Evolutionary conservation across 2,113 vertebrate genomes (phyloP).

Genomic region (Gymnobelideus leadbeateri): DNA sequence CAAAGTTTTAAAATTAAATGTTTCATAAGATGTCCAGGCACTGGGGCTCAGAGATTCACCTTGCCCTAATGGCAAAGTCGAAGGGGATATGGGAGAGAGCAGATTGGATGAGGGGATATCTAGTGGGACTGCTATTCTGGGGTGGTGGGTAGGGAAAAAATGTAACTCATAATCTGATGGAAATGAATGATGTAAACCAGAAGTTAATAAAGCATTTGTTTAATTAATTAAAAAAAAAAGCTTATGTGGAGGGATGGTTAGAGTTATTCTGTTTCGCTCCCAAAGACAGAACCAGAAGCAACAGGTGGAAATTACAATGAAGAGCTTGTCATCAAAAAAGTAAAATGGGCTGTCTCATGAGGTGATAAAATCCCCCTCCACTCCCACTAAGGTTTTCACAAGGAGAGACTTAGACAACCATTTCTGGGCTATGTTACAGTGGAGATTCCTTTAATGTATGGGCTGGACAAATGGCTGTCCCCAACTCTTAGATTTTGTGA

Average conservation of each 20-base stretch:
- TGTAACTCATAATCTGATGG: no score
- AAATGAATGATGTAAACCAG: no score
- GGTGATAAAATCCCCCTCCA: background rate
- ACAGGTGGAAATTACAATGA: background rate
- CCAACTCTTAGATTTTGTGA: background rate
- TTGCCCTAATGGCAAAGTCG: no score
- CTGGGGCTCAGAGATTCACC: no score
- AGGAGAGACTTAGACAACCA: background rate
- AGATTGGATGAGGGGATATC: no score
- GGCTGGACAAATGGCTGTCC: background rate
- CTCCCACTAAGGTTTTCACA: background rate
- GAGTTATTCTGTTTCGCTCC: background rate
- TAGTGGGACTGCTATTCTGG: no score
- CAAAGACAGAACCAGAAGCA: background rate
- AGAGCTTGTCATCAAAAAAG: background rate
- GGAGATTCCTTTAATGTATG: background rate
- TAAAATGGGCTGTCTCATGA: background rate
- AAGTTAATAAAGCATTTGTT: no score
- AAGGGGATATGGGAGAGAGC: no score
- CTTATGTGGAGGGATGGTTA: background rate
- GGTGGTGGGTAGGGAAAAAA: no score
- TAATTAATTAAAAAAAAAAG: no score
- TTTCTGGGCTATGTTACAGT: background rate
- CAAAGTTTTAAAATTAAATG: no score
- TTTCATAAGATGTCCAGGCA: no score